A percentile compares a stretch with the other conserved stretches of the same genome.
phyloP scores from a whole-genome alignment of 2,113 vertebrate species.

The Ptychochromis oligacanthus region DNA sequence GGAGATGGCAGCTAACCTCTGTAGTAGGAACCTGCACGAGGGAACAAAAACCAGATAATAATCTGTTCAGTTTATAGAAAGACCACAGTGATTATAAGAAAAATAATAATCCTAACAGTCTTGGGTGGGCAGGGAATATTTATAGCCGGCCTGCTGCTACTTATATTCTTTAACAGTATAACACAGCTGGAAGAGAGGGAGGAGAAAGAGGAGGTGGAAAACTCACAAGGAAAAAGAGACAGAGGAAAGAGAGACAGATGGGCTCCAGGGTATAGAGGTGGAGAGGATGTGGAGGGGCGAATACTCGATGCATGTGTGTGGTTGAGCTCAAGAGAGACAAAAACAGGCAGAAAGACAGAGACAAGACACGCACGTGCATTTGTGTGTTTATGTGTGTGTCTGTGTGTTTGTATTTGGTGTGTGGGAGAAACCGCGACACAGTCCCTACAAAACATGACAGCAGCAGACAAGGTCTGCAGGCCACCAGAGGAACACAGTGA shows the following conservation, averaged over 20 bases:
- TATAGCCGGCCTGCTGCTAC: slow-evolving; percentile 72
- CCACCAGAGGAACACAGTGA: slow-evolving; percentile 53
- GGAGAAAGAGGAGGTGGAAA: slow-evolving; percentile 59
- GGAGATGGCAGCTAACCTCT: slow-evolving; percentile 1
- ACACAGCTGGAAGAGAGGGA: slow-evolving; percentile 74
- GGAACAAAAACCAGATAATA: slow-evolving; percentile 74
- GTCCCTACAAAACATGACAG: slow-evolving; percentile 34
- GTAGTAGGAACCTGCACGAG: slow-evolving; percentile 9
- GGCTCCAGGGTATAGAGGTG: slow-evolving; percentile 35
- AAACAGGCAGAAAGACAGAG: slow-evolving; percentile 20
- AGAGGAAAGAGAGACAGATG: slow-evolving; percentile 44
- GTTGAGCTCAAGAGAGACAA: background rate
- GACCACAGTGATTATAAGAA: slow-evolving; percentile 75
- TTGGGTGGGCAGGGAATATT: slow-evolving; percentile 78
- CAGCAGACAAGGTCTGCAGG: slow-evolving; percentile 43
- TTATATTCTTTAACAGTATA: slow-evolving; percentile 71
- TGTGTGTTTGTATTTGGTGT: slow-evolving; percentile 56
- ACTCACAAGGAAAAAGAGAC: slow-evolving; percentile 39
- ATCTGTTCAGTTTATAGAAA: slow-evolving; percentile 69
- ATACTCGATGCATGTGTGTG: slow-evolving; percentile 41
- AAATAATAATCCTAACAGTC: slow-evolving; percentile 79
- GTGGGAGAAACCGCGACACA: slow-evolving; percentile 57
- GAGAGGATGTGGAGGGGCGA: slow-evolving; percentile 33
- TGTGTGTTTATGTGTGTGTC: slow-evolving; percentile 35
- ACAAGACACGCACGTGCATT: background rate